phyloP scores from a whole-genome alignment of 1,140 invertebrate genomes.

The Pseudomyrmex cubaensis region DNA sequence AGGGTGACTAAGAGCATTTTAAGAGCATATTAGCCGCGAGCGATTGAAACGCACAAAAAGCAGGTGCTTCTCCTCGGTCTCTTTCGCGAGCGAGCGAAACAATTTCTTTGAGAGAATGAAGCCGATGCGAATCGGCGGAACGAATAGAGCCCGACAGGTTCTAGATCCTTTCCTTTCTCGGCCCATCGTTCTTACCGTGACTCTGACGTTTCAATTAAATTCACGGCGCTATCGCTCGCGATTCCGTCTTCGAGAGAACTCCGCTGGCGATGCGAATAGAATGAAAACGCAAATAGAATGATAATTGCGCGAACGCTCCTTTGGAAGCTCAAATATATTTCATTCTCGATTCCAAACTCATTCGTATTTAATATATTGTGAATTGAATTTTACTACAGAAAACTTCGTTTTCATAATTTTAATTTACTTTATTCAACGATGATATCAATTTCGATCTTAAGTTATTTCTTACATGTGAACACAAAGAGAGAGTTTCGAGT shows the following conservation, averaged over 20 bases:
- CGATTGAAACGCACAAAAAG: slow-evolving; percentile 49
- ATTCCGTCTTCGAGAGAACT: slow-evolving; percentile 23
- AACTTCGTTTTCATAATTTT: not conserved
- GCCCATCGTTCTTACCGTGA: slow-evolving; percentile 48
- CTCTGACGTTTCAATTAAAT: slow-evolving; percentile 74
- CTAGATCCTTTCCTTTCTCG: slow-evolving; percentile 57
- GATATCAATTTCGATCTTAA: not conserved
- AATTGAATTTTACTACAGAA: slow-evolving; percentile 11
- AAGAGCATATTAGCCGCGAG: slow-evolving; percentile 42
- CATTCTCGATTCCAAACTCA: slow-evolving; percentile 1
- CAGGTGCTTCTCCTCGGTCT: slow-evolving; percentile 46
- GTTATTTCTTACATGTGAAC: no score
- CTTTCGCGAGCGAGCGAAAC: slow-evolving; percentile 36
- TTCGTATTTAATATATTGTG: slow-evolving; percentile 1
- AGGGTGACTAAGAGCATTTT: slow-evolving; percentile 52
- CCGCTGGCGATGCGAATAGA: slow-evolving; percentile 10
- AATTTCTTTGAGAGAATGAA: slow-evolving; percentile 56
- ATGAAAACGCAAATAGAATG: slow-evolving; percentile 11
- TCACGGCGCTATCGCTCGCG: slow-evolving; percentile 54
- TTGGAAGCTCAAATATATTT: slow-evolving; percentile 12
- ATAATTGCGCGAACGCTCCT: slow-evolving; percentile 20
- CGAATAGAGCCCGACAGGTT: slow-evolving; percentile 59
- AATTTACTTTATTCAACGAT: not conserved
- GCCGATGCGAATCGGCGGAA: slow-evolving; percentile 55
- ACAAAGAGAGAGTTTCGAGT: not conserved